Evolutionary conservation across 2,113 vertebrate genomes (phyloP).

Genomic region (Lontra canadensis): DNA sequence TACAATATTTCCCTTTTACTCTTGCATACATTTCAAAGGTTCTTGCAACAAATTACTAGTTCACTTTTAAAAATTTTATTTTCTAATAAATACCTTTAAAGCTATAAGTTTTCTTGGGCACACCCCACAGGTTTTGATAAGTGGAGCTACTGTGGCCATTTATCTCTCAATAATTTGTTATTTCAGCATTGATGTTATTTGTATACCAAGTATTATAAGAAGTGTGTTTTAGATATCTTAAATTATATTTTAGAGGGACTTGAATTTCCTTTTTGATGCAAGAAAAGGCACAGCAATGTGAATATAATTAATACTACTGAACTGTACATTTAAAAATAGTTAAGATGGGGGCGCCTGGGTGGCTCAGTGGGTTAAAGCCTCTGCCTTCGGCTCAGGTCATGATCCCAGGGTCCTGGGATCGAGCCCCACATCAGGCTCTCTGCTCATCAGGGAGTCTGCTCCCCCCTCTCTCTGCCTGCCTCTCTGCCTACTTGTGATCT

Average conservation of each 20-base stretch:
- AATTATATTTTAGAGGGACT: neutral
- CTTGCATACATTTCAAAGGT: neutral
- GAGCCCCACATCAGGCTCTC: no score
- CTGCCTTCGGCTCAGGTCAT: no score
- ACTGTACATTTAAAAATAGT: neutral
- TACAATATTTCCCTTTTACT: neutral
- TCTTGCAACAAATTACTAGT: neutral
- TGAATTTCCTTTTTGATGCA: neutral
- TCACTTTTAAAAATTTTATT: neutral
- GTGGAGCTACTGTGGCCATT: neutral
- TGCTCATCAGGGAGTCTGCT: no score
- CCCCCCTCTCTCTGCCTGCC: no score
- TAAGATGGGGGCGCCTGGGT: neutral
- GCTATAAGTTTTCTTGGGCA: neutral
- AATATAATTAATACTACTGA: neutral
- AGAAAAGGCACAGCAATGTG: neutral
- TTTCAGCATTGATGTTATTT: constrained; percentile 9
- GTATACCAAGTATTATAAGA: constrained; percentile 13
- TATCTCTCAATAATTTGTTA: neutral
- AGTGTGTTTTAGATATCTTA: neutral
- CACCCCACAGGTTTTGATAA: neutral
- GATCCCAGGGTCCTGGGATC: no score
- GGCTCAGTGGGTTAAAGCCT: no score
- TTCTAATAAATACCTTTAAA: constrained; percentile 34
- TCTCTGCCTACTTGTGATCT: no score